Evolutionary conservation across 2,113 vertebrate species (phyloP).

Genomic region (Anolis sagrei): DNA sequence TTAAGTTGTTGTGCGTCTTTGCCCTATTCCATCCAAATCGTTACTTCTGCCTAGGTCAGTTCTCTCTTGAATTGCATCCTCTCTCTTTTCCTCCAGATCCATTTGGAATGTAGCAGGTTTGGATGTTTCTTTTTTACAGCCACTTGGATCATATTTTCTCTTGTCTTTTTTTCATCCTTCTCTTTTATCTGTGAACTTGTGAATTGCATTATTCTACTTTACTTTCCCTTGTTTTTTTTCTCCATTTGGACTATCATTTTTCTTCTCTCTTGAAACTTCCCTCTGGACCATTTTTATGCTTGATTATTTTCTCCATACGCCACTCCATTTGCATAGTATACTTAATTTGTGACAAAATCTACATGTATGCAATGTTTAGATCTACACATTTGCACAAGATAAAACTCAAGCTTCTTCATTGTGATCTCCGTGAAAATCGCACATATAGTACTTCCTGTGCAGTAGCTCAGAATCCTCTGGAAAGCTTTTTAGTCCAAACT

Average conservation of each 20-base stretch:
- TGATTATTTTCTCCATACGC: background rate
- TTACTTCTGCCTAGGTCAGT: conserved; percentile 45
- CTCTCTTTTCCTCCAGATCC: conserved; percentile 43
- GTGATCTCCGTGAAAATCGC: no score
- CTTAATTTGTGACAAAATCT: conserved; percentile 11
- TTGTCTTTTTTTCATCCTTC: background rate
- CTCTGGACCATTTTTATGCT: conserved; percentile 6
- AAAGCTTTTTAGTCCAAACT: no score
- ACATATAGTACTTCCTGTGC: no score
- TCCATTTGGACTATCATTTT: conserved; percentile 29
- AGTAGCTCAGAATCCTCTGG: no score
- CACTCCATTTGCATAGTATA: conserved; percentile 18
- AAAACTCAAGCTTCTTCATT: conserved; percentile 13
- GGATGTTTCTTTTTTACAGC: background rate
- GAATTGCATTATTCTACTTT: background rate
- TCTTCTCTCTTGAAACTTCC: conserved; percentile 13
- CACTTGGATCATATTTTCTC: conserved; percentile 6
- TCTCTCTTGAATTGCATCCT: conserved; percentile 8
- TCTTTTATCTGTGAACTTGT: background rate
- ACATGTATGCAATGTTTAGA: conserved; percentile 10
- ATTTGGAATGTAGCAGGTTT: conserved; percentile 52
- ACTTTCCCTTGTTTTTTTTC: background rate
- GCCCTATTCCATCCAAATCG: conserved; percentile 8
- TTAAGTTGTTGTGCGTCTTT: conserved; percentile 37
- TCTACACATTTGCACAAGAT: conserved; percentile 43